phyloP scores from a whole-genome alignment of 1,140 invertebrate genomes.

The Agrypnia vestita region DNA sequence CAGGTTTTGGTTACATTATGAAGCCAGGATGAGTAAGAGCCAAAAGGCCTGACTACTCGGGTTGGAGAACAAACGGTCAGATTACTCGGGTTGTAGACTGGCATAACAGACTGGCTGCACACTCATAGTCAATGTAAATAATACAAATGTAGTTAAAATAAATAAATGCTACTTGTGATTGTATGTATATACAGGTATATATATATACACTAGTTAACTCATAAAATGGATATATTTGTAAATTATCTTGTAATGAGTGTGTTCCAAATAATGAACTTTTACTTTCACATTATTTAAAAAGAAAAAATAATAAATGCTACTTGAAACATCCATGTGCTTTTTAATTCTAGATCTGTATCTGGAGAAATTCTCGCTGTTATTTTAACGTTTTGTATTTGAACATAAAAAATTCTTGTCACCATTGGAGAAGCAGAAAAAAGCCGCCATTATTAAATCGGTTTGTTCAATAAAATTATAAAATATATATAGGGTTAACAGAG shows the following conservation, averaged over 20 bases:
- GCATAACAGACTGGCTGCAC: conserved; percentile 39
- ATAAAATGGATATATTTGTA: conserved; percentile 72
- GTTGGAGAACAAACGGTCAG: neutral
- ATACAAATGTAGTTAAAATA: conserved; percentile 68
- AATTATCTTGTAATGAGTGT: conserved; percentile 71
- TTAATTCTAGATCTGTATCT: neutral
- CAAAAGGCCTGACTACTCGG: neutral
- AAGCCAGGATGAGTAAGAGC: conserved; percentile 5
- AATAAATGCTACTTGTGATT: conserved; percentile 65
- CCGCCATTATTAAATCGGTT: too few relatives aligned
- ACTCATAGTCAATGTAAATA: conserved; percentile 74
- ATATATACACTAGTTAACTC: conserved; percentile 71
- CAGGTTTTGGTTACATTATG: conserved; percentile 28
- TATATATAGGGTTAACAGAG: too few relatives aligned
- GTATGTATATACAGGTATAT: conserved; percentile 72
- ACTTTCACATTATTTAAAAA: conserved; percentile 73
- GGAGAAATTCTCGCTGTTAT: neutral
- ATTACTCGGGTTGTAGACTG: neutral
- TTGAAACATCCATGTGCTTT: conserved; percentile 46
- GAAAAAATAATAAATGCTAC: conserved; percentile 63
- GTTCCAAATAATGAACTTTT: conserved; percentile 68
- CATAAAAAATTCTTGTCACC: too few relatives aligned
- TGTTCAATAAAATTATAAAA: too few relatives aligned
- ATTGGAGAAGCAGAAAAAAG: too few relatives aligned
- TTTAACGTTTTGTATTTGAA: neutral